Percentiles rank a stretch among this genome's conserved stretches.
Evolutionary conservation across 2,113 vertebrate genomes (phyloP).

Genomic region (Atherinomorus stipes): DNA sequence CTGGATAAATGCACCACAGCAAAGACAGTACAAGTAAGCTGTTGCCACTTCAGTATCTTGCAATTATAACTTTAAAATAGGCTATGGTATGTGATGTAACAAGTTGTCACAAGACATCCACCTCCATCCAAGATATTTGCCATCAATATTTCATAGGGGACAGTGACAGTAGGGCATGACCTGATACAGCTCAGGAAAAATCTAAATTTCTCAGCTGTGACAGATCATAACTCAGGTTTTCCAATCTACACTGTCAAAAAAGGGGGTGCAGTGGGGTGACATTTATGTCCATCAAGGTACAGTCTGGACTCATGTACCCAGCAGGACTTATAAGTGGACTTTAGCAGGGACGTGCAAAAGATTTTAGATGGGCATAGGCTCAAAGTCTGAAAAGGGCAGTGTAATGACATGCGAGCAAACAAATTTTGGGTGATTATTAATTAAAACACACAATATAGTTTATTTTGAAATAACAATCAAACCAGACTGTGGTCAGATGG

Average conservation of each 20-base stretch:
- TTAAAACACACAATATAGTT: too few relatives aligned
- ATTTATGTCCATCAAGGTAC: too few relatives aligned
- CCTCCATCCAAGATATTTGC: constrained; percentile 57
- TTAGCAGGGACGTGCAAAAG: too few relatives aligned
- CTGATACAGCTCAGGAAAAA: constrained; percentile 69
- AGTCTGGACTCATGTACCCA: too few relatives aligned
- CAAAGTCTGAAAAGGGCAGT: too few relatives aligned
- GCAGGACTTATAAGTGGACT: too few relatives aligned
- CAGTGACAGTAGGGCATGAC: constrained; percentile 68
- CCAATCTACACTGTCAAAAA: constrained; percentile 21
- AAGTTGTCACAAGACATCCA: constrained; percentile 39
- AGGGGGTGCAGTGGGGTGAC: too few relatives aligned
- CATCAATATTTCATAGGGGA: constrained; percentile 70
- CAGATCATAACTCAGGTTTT: constrained; percentile 65
- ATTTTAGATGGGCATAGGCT: too few relatives aligned
- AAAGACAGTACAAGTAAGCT: background rate
- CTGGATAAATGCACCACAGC: background rate
- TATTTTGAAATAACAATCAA: too few relatives aligned
- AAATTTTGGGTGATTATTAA: too few relatives aligned
- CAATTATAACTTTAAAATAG: constrained; percentile 21
- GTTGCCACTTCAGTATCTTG: background rate
- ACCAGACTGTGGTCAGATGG: too few relatives aligned
- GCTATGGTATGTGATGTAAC: constrained; percentile 34
- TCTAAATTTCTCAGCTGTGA: constrained; percentile 61
- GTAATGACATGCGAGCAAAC: too few relatives aligned